A percentile compares a stretch with the other conserved stretches of the same genome.
These are phyloP conservation scores for Manis javanica DNA, from an alignment of 2,797 vertebrate genomes.

Conservation along the genomic window DNA sequence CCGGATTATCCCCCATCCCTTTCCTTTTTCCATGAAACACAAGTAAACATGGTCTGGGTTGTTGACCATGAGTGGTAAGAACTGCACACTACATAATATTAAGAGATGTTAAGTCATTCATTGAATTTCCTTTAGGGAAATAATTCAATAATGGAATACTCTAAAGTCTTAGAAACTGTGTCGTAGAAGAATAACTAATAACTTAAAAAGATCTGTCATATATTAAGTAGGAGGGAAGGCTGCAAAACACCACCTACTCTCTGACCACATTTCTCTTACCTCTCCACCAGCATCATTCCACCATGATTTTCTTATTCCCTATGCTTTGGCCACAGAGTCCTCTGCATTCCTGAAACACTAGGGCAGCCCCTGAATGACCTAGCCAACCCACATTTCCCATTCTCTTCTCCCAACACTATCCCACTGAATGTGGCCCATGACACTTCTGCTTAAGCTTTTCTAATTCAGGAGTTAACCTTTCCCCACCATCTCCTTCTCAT, in stretches of 20 bases:
- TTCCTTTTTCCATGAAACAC: not conserved
- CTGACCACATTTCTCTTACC: not conserved
- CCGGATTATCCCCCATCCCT: not conserved
- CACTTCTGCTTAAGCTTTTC: not conserved
- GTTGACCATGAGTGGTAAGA: constrained; percentile 7
- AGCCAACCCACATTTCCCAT: accelerated
- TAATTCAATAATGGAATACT: constrained; percentile 10
- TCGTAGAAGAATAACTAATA: not conserved
- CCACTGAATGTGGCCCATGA: not conserved
- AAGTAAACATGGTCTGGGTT: not conserved
- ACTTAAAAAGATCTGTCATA: not conserved
- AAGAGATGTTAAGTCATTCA: constrained; percentile 35
- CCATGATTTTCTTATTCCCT: not conserved
- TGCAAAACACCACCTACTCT: not conserved
- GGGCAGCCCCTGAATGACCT: accelerated
- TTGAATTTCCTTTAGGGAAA: constrained; percentile 40
- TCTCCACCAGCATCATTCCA: not conserved
- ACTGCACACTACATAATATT: constrained; percentile 28
- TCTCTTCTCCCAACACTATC: not conserved
- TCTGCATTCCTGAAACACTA: not conserved
- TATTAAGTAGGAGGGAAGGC: not conserved
- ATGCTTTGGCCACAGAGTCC: accelerated
- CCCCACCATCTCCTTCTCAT: too few species aligned
- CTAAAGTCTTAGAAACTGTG: not conserved
- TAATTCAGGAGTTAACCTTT: not conserved